Evolutionary conservation across 64 coral and sea anemone species (phyloP), one percentile per base, ranked within the genome.

Genomic region (Montipora efflorescens): DNA sequence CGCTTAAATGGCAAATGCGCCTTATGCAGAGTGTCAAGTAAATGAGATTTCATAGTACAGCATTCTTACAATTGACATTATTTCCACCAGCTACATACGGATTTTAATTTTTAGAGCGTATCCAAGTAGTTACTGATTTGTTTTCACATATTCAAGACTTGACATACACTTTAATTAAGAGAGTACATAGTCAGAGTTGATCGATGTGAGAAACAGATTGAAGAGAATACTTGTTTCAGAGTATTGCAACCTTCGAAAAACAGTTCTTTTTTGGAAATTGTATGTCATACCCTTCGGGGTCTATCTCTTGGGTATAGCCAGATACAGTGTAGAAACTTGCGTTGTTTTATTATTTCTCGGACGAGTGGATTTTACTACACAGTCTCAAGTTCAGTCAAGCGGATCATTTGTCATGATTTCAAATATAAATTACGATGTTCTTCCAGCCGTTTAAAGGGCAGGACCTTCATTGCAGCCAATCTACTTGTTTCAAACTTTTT

Each of bases 361-460:
- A 49, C 64, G 82, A 86, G 0, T 86, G 82, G 9, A 12, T 86
- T 67, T 72, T 48, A n/a, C 66, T 71, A 47, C 46, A 44, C 43
- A 4, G 46, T 19, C 9, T 10, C 5, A 45, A 78, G 47, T 86
- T 86, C 44, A 59, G 20, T 72, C 43, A 72, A 70, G 18, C 82
- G 82, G 64, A 50, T 72, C 64, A 86, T 67, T 86, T 71, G 66
- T 50, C 66, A 72, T 66, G 1, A 25, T 50, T 71, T 86, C 82
- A 86, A 86, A 50, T 44, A 86, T 71, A 11, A 84, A 84, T 68
- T 12, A 48, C 2, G 15, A 20, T 78, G 15, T 43, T 45, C 53
- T 8, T 8, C 53, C 53, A 57, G 11, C 53, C 53, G 5, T 57
- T 57, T 57, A 57, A 36, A 36, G 36, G 36, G 36, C 36, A 36